Evolutionary conservation across 2,113 vertebrate genomes (phyloP), one percentile per base, ranked within the genome.

Genomic region (Etheostoma cragini): DNA sequence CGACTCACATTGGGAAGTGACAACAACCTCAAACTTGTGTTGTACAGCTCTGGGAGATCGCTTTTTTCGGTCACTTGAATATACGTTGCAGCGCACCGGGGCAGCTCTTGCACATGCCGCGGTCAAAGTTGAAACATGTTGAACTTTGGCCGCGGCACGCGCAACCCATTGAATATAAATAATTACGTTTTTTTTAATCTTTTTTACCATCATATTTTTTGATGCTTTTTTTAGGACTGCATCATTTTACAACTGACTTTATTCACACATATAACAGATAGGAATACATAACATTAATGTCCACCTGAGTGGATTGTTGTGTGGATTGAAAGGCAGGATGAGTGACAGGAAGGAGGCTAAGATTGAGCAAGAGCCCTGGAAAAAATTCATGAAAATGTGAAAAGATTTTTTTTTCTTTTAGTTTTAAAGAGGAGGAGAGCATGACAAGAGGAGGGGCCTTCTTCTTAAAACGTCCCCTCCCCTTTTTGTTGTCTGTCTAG

Each of bases 401-500:
- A 8, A 82, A 68, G 17, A 76, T 16, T 8, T 24, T 21, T 38
- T 38, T 38, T 38, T 38, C 2, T 38, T 2, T 38, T 38, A n/a
- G 10, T 42, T 42, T 30, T 56, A 42, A 63, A 47, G 21, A 57
- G 56, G 11, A 58, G 49, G 5, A 3, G 13, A 24, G 57, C 3
- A 15, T 5, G 38, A 66, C 67, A 60, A 67, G n/a, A 67, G 47
- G 45, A 69, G 38, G 6, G 19, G 33, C 30, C 30, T 52, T 75
- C 12, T 71, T n/a, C 42, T 35, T 8, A 38, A 46, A 67, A 42
- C 42, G 5, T 12, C 6, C 50, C 45, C 66, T 77, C 45, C 56
- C 22, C 26, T 83, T 75, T 53, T 74, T 19, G 0, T 46, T 66
- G 16, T 57, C 56, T 66, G n/a, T 57, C 56, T 52, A 72, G 74